Evolutionary conservation across 1,140 invertebrate genomes (phyloP), one percentile per base, ranked within the genome.

Genomic region (Adoxophyes honmai): DNA sequence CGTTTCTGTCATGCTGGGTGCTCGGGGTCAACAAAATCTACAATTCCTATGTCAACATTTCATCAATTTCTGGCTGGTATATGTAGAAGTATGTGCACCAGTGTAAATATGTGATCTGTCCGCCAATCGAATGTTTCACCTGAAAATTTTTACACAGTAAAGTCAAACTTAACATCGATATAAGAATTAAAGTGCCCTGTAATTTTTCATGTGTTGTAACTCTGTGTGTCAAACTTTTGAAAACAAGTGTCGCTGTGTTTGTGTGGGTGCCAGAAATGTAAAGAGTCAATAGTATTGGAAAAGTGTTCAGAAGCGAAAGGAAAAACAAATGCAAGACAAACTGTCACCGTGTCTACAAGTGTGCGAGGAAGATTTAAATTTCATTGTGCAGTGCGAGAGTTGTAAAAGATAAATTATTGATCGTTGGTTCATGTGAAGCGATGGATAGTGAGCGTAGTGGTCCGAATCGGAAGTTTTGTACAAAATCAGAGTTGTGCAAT

Each of bases 71-170:
- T 80, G 83, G 83, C 82, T 86, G 82, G 83, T 84, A 73, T 86
- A 88, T 88, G 86, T 86, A 86, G 74, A 88, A 86, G 81, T 86
- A 88, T 88, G 69, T 81, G 81, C 83, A 86, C 83, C 81, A 77
- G 81, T 88, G 78, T 82, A 44, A 72, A 66, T 78, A 38, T 78
- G 73, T 79, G 59, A 60, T 69, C 42, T 53, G 60, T 65, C 68
- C 68, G 59, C 75, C 77, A 74, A 74, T 78, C 60, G 48, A 28
- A 48, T 54, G 52, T 61, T 62, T 60, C 69, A 59, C 63, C 65
- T 73, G 67, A 60, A 62, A 74, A 70, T 60, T 66, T 61, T 44
- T 62, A 70, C 56, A 68, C 18, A 38, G 21, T 34, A 57, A 57
- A 37, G 10, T 58, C 35, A 58, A 37, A 16, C 35, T 52, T 42